Conservation (phyloP, 2,888 invertebrate species). For the Halictus ligatus region DNA sequence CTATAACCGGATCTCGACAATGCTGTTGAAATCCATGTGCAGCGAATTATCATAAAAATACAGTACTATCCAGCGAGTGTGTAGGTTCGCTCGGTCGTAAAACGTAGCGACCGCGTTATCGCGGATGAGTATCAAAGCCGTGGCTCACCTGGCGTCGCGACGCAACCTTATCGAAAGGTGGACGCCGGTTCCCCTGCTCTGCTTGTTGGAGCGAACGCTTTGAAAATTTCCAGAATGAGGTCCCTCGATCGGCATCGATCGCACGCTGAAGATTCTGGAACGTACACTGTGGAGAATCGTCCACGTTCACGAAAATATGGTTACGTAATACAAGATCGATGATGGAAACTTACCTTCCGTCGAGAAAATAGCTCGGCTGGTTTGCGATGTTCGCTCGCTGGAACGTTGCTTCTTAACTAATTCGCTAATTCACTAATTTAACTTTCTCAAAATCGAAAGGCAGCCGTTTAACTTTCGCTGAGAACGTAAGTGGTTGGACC, state of each 20-base stretch:
- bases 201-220: background rate
- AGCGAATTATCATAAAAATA: background rate
- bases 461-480: background rate
- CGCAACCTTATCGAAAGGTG: background rate
- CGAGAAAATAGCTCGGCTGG: background rate
- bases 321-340: conserved; percentile 31
- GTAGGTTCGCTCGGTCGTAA: background rate
- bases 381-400: background rate
- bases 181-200: background rate
- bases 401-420: background rate
- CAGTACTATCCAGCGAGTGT: background rate
- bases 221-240: background rate
- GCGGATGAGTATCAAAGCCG: background rate
- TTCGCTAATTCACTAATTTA: background rate
- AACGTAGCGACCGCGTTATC: background rate
- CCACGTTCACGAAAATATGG: background rate
- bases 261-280: background rate
- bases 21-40: no score
- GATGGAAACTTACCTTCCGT: conserved; percentile 25
- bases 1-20: no score
- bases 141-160: conserved; percentile 4
- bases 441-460: no score
- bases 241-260: conserved; percentile 14
- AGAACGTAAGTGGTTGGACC: background rate
- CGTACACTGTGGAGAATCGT: background rate